Conservation (phyloP, 2,113 vertebrate species). For the Leucopternis melanops region DNA sequence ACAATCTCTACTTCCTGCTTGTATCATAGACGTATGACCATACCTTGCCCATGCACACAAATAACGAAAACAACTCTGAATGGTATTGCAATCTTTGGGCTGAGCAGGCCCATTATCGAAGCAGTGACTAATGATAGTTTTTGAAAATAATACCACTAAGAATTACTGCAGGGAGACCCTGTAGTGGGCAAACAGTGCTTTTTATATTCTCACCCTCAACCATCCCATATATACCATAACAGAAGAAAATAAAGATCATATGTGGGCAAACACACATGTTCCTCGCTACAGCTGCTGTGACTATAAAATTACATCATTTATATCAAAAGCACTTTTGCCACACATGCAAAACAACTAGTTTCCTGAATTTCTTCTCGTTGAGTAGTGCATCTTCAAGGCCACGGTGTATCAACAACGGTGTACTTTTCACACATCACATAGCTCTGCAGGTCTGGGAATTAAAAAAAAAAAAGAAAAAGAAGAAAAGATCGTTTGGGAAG, state of each 20-base stretch:
- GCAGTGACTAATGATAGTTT: slow-evolving; percentile 36
- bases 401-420: slow-evolving; percentile 67
- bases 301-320: slow-evolving; percentile 68
- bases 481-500: neutral
- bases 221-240: neutral
- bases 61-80: slow-evolving; percentile 67
- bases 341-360: slow-evolving; percentile 65
- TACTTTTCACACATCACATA: slow-evolving; percentile 38
- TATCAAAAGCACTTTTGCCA: slow-evolving; percentile 66
- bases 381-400: slow-evolving; percentile 73
- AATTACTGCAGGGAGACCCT: slow-evolving; percentile 44
- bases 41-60: slow-evolving; percentile 59
- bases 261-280: slow-evolving; percentile 62
- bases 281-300: slow-evolving; percentile 71
- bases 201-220: slow-evolving; percentile 19
- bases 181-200: slow-evolving; percentile 42
- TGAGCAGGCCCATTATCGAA: slow-evolving; percentile 23
- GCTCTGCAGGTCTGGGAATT: slow-evolving; percentile 47
- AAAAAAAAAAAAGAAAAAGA: neutral
- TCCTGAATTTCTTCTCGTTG: slow-evolving; percentile 71
- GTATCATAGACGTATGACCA: slow-evolving; percentile 50
- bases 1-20: slow-evolving; percentile 33
- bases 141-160: slow-evolving; percentile 60
- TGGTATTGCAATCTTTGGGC: slow-evolving; percentile 59
- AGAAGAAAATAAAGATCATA: slow-evolving; percentile 53